Conservation (phyloP, 2,113 vertebrate genomes). For the Mirounga angustirostris region DNA sequence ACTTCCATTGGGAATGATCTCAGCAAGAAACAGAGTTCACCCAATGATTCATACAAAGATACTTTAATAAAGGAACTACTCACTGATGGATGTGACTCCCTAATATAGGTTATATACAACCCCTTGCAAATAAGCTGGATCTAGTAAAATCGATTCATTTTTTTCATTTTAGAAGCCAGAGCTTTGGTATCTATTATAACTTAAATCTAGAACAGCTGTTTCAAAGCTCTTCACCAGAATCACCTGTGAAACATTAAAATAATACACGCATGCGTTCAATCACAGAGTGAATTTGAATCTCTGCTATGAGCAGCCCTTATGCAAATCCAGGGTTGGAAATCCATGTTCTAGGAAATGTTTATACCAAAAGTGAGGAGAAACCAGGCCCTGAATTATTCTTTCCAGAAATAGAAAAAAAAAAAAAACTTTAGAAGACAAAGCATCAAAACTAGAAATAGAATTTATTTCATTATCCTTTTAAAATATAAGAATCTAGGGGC, state of each 20-base stretch:
- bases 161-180: neutral
- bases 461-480: neutral
- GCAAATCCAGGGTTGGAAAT: neutral
- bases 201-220: neutral
- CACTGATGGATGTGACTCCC: neutral
- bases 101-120: neutral
- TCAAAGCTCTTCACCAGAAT: neutral
- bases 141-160: neutral
- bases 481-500: neutral
- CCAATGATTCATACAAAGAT: neutral
- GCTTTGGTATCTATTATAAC: neutral
- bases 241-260: neutral
- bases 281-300: neutral
- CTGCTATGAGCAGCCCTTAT: neutral
- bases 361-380: neutral
- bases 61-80: neutral
- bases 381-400: neutral
- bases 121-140: neutral
- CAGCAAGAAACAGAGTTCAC: neutral
- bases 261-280: neutral
- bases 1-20: neutral
- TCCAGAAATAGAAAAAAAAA: neutral
- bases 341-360: neutral
- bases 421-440: neutral
- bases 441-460: neutral